Base-by-base conservation (phyloP, 2,797 vertebrate genomes). In the Propithecus deckenii region DNA sequence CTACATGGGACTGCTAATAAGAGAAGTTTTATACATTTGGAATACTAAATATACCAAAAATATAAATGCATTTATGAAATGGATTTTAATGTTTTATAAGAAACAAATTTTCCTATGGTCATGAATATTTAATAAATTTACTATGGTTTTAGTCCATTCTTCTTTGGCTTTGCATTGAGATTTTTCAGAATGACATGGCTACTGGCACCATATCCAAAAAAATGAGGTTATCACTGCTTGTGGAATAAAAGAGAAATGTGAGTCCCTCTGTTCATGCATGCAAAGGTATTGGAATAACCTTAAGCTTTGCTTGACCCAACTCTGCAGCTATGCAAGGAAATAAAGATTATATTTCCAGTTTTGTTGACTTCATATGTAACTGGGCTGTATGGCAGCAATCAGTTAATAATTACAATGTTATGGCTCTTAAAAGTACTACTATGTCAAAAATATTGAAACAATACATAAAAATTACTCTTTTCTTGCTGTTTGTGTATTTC, bases 1-100 rank as follows among this genome's bases (percentile, higher is more conserved):
- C n/a, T 80, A n/a, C 23, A 5, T 87, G 2, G 41, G 15, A 67
- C 4, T 1, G 46, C 6, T 85, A 9, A 79, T 80, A 13, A 89
- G 38, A 93, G 72, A 78, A 79, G 14, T 85, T 76, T 63, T 80
- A 59, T 91, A 3, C 32, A 4, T 10, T 86, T 55, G 52, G n/a
- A 43, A 1, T 65, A 91, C 22, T 75, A 30, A 86, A 95, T 57
- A 74, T 46, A 7, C 2, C 22, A 55, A 92, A 75, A 59, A 89
- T 81, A 67, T 92, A 92, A 79, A 83, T 55, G 15, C 20, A 59
- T 28, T 86, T 85, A 23, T 90, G n/a, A 94, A 91, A 83, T 46
- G 2, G 46, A 61, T 67, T 30, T 87, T 84, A 57, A 67, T 22
- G 15, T 85, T 69, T 87, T 25, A 86, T 38, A 89, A 74, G 65